These are phyloP conservation scores for Amblyopsis rosae DNA, from an alignment of 2,113 vertebrate genomes.

Conservation along the genomic window DNA sequence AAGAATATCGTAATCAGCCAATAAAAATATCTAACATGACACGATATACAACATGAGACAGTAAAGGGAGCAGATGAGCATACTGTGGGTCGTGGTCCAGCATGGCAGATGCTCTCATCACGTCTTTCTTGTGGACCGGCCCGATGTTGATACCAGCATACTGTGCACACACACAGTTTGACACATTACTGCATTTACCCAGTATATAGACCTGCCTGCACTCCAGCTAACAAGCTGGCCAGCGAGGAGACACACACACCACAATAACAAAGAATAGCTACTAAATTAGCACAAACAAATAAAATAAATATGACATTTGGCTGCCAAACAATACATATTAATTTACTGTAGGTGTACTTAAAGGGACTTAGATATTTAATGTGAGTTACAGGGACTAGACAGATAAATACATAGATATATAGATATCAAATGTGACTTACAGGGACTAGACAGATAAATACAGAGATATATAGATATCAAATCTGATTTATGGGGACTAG, in stretches of 20 bases:
- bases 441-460: constrained; percentile 39
- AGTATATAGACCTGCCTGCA: background rate
- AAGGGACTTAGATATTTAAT: background rate
- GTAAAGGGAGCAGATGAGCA: constrained; percentile 43
- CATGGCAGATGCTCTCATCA: constrained; percentile 98
- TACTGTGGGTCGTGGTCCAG: constrained; percentile 95
- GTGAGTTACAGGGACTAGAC: background rate
- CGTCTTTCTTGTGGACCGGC: constrained; percentile 95
- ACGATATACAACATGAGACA: too few relatives aligned
- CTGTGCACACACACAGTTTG: constrained; percentile 62
- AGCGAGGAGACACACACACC: background rate
- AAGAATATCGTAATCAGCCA: too few relatives aligned
- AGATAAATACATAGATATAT: background rate
- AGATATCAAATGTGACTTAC: constrained; percentile 34
- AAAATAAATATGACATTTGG: too few relatives aligned
- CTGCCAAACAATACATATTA: too few relatives aligned
- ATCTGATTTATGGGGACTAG: too few relatives aligned
- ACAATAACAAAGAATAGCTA: too few relatives aligned
- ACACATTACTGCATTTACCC: background rate
- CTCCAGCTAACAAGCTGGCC: too few relatives aligned
- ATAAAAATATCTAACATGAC: too few relatives aligned
- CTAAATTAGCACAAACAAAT: too few relatives aligned
- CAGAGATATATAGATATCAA: too few relatives aligned
- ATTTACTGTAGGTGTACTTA: background rate
- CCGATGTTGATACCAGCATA: constrained; percentile 99